A percentile compares a stretch with the other conserved stretches of the same genome.
phyloP scores from a whole-genome alignment of 2,113 vertebrate species.

The Rhipidura dahli region DNA sequence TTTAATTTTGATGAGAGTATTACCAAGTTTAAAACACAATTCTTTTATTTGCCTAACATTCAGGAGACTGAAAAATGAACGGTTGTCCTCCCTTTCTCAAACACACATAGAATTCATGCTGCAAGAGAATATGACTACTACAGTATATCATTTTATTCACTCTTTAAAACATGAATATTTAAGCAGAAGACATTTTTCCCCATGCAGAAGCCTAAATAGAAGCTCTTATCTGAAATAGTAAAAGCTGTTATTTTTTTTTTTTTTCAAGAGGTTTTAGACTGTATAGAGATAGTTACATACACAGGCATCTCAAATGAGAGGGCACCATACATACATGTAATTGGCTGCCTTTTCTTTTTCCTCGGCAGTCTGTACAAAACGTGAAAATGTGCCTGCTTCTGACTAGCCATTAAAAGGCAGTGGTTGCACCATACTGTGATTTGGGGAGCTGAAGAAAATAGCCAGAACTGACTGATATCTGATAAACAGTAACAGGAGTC shows the following conservation, averaged over 20 bases:
- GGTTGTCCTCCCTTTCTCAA: background rate
- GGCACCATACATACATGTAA: slow-evolving; percentile 83
- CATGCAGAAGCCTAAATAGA: slow-evolving; percentile 64
- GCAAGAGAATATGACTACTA: background rate
- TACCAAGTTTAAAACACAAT: background rate
- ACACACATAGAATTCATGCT: background rate
- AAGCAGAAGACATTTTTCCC: slow-evolving; percentile 59
- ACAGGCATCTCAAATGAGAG: slow-evolving; percentile 76
- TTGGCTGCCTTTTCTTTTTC: slow-evolving; percentile 84
- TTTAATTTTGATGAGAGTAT: background rate
- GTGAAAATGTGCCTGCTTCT: slow-evolving; percentile 80
- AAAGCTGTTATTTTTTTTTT: slow-evolving; percentile 61
- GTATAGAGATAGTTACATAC: slow-evolving; percentile 74
- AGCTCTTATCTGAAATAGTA: slow-evolving; percentile 66
- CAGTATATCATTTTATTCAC: slow-evolving; percentile 54
- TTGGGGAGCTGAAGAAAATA: slow-evolving; percentile 84
- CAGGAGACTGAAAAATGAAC: background rate
- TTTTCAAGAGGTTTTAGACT: slow-evolving; percentile 65
- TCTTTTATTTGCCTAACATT: background rate
- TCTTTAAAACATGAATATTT: slow-evolving; percentile 69
- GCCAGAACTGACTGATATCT: slow-evolving; percentile 87
- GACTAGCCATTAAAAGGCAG: slow-evolving; percentile 85
- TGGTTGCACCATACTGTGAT: slow-evolving; percentile 86
- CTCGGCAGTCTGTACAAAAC: slow-evolving; percentile 75
- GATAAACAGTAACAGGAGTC: slow-evolving; percentile 93